These are phyloP conservation scores for Pyrocoelia pectoralis DNA, from an alignment of 2,888 invertebrate species.

Conservation along the genomic window DNA sequence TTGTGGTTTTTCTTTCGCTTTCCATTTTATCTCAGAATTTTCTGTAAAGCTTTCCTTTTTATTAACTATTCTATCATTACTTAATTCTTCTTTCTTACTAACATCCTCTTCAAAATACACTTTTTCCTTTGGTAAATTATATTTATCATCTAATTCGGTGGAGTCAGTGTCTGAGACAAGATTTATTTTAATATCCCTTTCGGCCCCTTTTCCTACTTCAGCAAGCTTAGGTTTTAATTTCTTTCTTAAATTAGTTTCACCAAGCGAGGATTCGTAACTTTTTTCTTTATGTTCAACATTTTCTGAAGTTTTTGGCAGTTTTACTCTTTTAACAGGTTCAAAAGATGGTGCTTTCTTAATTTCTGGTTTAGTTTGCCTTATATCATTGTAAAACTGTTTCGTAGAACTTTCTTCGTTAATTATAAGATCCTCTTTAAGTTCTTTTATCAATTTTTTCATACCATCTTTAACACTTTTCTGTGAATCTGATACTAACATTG, in stretches of 20 bases:
- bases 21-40: no score
- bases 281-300: background rate
- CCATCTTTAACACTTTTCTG: conserved; percentile 13
- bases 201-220: no score
- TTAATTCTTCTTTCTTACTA: no score
- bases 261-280: no score
- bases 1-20: background rate
- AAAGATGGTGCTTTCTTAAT: conserved; percentile 12
- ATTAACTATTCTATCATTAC: no score
- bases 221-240: background rate
- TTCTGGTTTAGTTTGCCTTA: conserved; percentile 1
- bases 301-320: background rate
- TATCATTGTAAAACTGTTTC: background rate
- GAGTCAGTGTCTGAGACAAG: no score
- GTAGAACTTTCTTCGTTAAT: background rate
- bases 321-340: background rate
- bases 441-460: conserved; percentile 23
- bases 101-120: no score
- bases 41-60: no score
- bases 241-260: background rate
- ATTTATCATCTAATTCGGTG: no score
- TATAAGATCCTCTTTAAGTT: conserved; percentile 19
- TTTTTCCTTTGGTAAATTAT: no score
- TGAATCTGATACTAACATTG: background rate
- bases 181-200: no score